These are phyloP conservation scores for Limnephilus lunatus DNA, from an alignment of 2,888 invertebrate genomes.

Conservation along the genomic window DNA sequence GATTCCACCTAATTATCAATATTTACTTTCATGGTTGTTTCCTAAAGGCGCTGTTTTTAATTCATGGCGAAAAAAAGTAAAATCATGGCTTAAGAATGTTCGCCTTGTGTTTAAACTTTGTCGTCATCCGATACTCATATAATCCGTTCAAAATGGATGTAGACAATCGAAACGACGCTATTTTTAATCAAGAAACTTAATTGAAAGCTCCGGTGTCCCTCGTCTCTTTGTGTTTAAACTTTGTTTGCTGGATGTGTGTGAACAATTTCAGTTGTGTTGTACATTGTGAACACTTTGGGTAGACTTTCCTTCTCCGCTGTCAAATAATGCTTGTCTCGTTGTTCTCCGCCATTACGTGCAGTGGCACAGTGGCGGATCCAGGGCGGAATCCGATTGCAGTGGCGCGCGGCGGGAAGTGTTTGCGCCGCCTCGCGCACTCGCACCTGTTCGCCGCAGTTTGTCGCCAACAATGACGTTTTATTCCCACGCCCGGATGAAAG, in stretches of 20 bases:
- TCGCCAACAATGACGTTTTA: constrained; percentile 39
- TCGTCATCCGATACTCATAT: neutral
- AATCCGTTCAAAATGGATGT: neutral
- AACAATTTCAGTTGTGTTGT: neutral
- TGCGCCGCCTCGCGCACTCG: neutral
- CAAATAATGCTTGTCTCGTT: constrained; percentile 7
- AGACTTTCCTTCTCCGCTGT: neutral
- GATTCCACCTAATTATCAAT: no score
- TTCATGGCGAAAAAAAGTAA: no score
- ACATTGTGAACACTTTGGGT: neutral
- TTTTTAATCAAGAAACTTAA: neutral
- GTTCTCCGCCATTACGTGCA: constrained; percentile 20
- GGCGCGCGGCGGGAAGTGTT: neutral
- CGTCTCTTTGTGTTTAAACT: neutral
- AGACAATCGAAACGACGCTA: neutral
- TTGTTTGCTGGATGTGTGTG: neutral
- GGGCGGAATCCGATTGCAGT: neutral
- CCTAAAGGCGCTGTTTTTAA: no score
- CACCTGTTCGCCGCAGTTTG: constrained; percentile 36
- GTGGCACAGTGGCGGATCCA: constrained; percentile 9
- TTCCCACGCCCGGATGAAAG: constrained; percentile 37
- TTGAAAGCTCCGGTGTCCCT: neutral
- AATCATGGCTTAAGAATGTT: neutral
- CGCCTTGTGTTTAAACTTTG: neutral
- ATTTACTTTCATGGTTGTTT: no score